Evolutionary conservation across 1,140 invertebrate species (phyloP), one percentile per base, ranked within the genome.

Genomic region (Drosophila dunni): DNA sequence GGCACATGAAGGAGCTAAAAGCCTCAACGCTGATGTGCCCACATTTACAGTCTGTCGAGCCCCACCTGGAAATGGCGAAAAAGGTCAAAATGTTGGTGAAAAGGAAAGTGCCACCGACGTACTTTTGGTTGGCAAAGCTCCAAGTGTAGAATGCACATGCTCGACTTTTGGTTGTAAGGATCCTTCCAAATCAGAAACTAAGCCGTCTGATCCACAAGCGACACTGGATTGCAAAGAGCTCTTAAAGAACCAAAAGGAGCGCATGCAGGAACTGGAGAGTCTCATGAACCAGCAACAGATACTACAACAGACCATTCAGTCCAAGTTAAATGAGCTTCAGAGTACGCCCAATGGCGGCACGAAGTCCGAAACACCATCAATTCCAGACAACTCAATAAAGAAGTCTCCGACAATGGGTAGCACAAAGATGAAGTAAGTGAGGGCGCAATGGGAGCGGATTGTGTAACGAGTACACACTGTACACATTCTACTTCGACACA

Each of bases 221-320:
- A 33, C 34, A 15, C 2, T 36, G n/a, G 15, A 75, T 7, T 58
- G 24, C 29, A 74, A 46, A 0, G 72, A 70, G n/a, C 38, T 66
- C 0, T 44, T 64, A 7, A 61, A 67, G 15, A 8, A 44, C n/a
- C 70, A 86, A 24, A 63, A 10, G n/a, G 15, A 9, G 0, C 67
- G 61, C 29, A 53, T 86, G 40, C 56, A 57, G 33, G 79, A 86
- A 40, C 53, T 86, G 13, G 66, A 82, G 2, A 24, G 7, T 8
- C 45, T 86, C 7, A 9, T 86, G 17, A 29, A 17, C 9, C 64
- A 86, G 17, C 82, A 86, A n/a, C 62, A 51, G 11, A 3, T n/a
- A 15, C 48, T 86, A 3, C 83, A 79, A 4, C 29, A 73, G 40
- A 53, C 50, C 7, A 86, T 86, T 50, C 79, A 88, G 53, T 9